phyloP scores from a whole-genome alignment of 2,888 invertebrate genomes.

The Brenthis ino region DNA sequence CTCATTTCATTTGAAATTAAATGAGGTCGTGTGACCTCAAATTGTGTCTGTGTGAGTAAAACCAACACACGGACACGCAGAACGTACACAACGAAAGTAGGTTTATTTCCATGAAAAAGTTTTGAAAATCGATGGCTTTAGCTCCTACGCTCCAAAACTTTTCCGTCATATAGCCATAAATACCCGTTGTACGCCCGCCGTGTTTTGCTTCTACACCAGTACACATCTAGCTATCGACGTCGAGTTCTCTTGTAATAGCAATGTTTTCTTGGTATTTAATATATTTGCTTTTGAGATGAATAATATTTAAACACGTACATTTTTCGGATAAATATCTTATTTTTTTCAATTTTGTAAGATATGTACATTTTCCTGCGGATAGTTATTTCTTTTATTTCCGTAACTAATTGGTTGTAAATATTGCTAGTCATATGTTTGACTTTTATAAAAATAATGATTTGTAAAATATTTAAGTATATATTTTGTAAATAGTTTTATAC shows the following conservation, averaged over 20 bases:
- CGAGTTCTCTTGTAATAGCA: constrained; percentile 29
- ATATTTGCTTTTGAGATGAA: constrained; percentile 6
- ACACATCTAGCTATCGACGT: constrained; percentile 37
- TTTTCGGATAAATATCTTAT: neutral
- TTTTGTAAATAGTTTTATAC: too few relatives aligned
- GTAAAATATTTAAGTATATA: too few relatives aligned
- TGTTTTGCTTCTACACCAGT: constrained; percentile 62
- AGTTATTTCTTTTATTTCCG: too few relatives aligned
- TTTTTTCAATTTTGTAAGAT: neutral
- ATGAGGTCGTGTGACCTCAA: constrained; percentile 67
- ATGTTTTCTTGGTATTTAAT: constrained; percentile 29
- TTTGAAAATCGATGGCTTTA: constrained; percentile 83
- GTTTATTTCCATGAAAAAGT: constrained; percentile 84
- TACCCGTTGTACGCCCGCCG: constrained; percentile 58
- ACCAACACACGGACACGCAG: constrained; percentile 59
- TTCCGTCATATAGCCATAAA: constrained; percentile 80
- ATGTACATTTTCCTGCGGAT: too few relatives aligned
- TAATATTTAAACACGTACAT: constrained; percentile 4
- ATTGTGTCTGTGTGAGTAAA: constrained; percentile 55
- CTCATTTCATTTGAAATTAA: constrained; percentile 40
- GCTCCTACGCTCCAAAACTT: constrained; percentile 80
- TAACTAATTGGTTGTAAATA: too few relatives aligned
- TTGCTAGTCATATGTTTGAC: too few relatives aligned
- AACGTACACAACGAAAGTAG: constrained; percentile 78
- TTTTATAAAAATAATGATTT: too few relatives aligned